Percentiles rank a stretch among this genome's conserved stretches.
phyloP scores from a whole-genome alignment of 2,888 invertebrate species.

The Amaurobius ferox region DNA sequence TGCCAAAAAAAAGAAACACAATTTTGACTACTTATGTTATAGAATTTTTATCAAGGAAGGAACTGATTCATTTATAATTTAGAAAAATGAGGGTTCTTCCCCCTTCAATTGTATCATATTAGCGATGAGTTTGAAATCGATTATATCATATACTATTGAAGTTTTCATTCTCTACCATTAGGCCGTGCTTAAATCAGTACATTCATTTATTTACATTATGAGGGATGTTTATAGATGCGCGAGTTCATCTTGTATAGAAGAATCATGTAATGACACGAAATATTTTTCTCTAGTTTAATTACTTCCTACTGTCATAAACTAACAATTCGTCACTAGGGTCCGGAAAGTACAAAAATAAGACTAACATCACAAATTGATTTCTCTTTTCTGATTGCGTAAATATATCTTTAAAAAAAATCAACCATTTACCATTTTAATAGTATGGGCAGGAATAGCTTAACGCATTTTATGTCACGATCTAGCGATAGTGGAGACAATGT shows the following conservation, averaged over 20 bases:
- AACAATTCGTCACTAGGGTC: no score
- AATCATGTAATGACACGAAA: background rate
- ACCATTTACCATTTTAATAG: no score
- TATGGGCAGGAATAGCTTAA: no score
- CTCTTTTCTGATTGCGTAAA: no score
- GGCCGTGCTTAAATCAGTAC: background rate
- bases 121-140: background rate
- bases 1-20: slow-evolving; percentile 31
- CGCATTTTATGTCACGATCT: no score
- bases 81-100: slow-evolving; percentile 54
- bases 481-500: no score
- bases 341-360: no score
- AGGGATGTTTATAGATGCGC: background rate
- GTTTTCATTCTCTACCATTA: background rate
- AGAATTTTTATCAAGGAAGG: slow-evolving; percentile 54
- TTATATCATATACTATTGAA: background rate
- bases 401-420: no score
- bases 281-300: background rate
- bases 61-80: slow-evolving; percentile 71
- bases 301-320: background rate
- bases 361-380: no score
- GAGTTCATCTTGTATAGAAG: background rate
- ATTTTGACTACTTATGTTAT: slow-evolving; percentile 32
- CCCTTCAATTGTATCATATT: slow-evolving; percentile 10
- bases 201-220: background rate